Evolutionary conservation across 2,888 invertebrate genomes (phyloP), one percentile per base, ranked within the genome.

Genomic region (Agrotis segetum): DNA sequence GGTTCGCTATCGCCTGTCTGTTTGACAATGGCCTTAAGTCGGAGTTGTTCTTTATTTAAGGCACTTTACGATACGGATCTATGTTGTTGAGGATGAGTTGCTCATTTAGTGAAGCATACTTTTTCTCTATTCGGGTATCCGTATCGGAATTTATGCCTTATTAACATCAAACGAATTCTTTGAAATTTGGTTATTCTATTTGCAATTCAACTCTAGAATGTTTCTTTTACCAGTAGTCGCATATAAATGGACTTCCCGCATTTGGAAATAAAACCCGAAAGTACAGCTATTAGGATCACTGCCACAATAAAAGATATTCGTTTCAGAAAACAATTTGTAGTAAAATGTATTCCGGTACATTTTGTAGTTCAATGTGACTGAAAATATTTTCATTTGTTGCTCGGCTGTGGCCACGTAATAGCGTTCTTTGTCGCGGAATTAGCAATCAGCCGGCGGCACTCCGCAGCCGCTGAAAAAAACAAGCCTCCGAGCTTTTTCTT

Each of bases 401-500:
- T 76, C 81, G 83, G 81, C 89, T 79, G 89, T 84, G 87, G 89
- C 87, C 85, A 88, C 84, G 88, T 92, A 94, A 93, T 93, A 87
- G 90, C 89, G 90, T 91, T 90, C 93, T 94, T 94, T 95, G 94
- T 94, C 94, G 93, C 88, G 88, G 88, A 95, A 95, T 95, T 94
- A 94, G 94, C 93, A 94, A 95, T 95, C 94, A 94, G 92, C 89
- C 87, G 86, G 79, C 90, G 86, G 85, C 86, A 84, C 81, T 81
- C 80, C 76, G 81, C 84, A 71, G 69, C 83, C 85, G 82, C 82
- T 85, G 88, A 89, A 92, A 91, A 93, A 92, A 89, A 76, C 67
- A 75, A 86, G 89, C 89, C 89, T 84, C 88, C 84, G 89, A 89
- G 91, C 83, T 91, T 92, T 92, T 93, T 90, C 93, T 89, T 95